These are phyloP conservation scores for Ormyrus nitidulus DNA, from an alignment of 2,888 invertebrate genomes.

Conservation along the genomic window DNA sequence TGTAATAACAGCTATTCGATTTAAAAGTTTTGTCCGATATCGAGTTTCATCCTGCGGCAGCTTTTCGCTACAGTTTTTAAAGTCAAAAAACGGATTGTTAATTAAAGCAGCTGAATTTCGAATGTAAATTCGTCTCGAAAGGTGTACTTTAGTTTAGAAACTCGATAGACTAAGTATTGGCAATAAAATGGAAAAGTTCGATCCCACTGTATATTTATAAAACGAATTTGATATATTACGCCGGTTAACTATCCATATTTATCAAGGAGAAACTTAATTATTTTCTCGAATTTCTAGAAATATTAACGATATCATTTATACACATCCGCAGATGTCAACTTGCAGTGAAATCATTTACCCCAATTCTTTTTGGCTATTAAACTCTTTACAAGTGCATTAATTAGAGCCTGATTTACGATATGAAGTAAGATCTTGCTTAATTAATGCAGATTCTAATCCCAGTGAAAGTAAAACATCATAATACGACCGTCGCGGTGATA, in stretches of 20 bases:
- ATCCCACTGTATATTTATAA: neutral
- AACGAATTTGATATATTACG: too few species aligned
- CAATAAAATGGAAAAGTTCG: too few species aligned
- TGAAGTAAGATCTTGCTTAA: neutral
- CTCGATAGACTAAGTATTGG: too few species aligned
- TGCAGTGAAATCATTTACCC: too few species aligned
- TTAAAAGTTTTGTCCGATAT: neutral
- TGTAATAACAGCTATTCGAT: slow-evolving; percentile 4
- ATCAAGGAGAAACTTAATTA: neutral
- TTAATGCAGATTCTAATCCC: neutral
- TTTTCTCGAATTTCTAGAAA: neutral
- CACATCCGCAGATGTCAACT: neutral
- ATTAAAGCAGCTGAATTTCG: too few species aligned
- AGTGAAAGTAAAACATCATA: neutral
- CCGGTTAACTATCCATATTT: neutral
- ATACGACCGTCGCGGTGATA: neutral
- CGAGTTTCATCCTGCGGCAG: too few species aligned
- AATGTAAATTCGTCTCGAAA: too few species aligned
- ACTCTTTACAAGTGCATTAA: neutral
- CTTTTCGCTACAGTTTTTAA: too few species aligned
- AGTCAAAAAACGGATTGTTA: too few species aligned
- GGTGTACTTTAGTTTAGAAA: too few species aligned
- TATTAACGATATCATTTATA: neutral
- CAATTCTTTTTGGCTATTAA: neutral
- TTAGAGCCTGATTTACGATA: neutral